These are phyloP conservation scores for Nasalis larvatus DNA, from an alignment of 2,113 vertebrate species.

Conservation along the genomic window DNA sequence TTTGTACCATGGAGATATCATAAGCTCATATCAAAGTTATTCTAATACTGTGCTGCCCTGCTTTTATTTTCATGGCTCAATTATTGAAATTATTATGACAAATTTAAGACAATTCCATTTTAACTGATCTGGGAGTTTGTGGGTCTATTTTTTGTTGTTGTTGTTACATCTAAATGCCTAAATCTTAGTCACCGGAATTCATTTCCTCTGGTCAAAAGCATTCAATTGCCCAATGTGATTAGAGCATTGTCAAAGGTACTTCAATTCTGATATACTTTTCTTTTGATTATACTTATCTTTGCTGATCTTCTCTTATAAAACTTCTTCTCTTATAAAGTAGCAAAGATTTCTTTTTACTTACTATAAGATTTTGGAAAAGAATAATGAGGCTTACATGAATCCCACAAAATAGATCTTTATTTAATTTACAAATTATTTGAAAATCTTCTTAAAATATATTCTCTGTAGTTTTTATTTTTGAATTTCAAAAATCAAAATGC, in stretches of 20 bases:
- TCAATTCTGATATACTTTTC: not conserved
- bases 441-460: constrained; percentile 32
- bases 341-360: constrained; percentile 53
- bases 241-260: constrained; percentile 32
- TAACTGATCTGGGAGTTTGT: not conserved
- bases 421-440: constrained; percentile 22
- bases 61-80: constrained; percentile 26
- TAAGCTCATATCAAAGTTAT: not conserved
- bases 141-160: not conserved
- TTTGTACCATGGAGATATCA: not conserved
- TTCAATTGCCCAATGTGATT: constrained; percentile 41
- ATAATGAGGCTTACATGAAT: constrained; percentile 32
- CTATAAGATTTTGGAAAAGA: constrained; percentile 24
- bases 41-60: constrained; percentile 27
- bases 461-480: not conserved
- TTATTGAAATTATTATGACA: constrained; percentile 56
- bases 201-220: constrained; percentile 38
- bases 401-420: not conserved
- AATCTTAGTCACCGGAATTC: constrained; percentile 3
- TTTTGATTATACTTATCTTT: constrained; percentile 51
- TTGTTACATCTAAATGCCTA: constrained; percentile 20
- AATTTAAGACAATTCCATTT: constrained; percentile 57
- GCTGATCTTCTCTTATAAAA: not conserved
- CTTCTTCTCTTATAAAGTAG: not conserved
- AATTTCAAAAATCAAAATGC: constrained; percentile 44